Evolutionary conservation across 2,888 invertebrate genomes (phyloP).

Genomic region (Pachydiplax longipennis): DNA sequence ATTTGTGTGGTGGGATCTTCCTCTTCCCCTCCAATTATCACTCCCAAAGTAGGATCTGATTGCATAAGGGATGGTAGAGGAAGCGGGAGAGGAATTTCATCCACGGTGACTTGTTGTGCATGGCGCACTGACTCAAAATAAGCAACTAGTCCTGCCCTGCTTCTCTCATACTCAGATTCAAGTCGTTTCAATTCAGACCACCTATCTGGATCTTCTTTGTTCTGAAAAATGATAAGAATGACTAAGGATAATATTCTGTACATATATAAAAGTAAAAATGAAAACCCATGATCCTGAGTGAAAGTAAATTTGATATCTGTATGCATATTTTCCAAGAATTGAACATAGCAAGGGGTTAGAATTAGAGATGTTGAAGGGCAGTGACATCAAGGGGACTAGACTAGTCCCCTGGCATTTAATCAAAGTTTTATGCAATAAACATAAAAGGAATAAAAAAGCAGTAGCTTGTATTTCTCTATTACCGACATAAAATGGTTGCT

Average conservation of each 20-base stretch:
- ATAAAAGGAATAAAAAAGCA: no score
- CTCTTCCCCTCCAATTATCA: slow-evolving; percentile 50
- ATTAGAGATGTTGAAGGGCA: no score
- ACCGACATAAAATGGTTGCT: no score
- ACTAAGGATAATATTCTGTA: slow-evolving; percentile 34
- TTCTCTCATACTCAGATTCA: slow-evolving; percentile 91
- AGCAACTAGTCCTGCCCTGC: slow-evolving; percentile 83
- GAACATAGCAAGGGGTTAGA: neutral
- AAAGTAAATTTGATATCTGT: no score
- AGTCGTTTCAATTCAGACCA: slow-evolving; percentile 90
- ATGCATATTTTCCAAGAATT: no score
- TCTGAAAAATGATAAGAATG: slow-evolving; percentile 64
- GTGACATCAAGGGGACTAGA: no score
- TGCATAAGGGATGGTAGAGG: slow-evolving; percentile 53
- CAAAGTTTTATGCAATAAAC: no score
- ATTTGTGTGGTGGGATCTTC: slow-evolving; percentile 61
- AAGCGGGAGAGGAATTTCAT: slow-evolving; percentile 91
- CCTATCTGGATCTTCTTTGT: slow-evolving; percentile 95
- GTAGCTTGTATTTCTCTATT: no score
- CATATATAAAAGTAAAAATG: neutral
- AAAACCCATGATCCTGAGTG: neutral
- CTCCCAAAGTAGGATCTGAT: slow-evolving; percentile 53
- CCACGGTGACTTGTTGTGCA: slow-evolving; percentile 80
- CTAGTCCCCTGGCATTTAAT: no score
- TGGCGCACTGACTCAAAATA: slow-evolving; percentile 95